A percentile compares a stretch with the other conserved stretches of the same genome.
Evolutionary conservation across 2,888 invertebrate genomes (phyloP).

Genomic region (Petrophora chlorosata): DNA sequence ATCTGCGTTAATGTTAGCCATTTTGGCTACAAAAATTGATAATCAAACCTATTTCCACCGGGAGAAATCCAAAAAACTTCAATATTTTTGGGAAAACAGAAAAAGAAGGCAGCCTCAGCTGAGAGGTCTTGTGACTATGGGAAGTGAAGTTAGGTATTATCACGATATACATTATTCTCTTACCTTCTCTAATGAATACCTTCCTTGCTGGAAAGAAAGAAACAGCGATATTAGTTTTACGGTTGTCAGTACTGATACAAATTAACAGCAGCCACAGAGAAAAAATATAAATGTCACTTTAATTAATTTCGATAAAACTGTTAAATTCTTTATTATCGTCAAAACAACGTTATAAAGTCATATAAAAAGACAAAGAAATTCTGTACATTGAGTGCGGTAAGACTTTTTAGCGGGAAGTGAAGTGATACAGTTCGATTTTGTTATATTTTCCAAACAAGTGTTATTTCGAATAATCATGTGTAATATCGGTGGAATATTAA

Average conservation of each 20-base stretch:
- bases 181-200: constrained; percentile 74
- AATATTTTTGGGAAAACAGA: constrained; percentile 58
- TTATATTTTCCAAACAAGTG: too few relatives aligned
- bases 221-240: constrained; percentile 46
- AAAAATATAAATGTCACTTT: not conserved
- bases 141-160: constrained; percentile 62
- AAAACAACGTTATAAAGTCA: too few relatives aligned
- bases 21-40: constrained; percentile 66
- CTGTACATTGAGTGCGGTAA: too few relatives aligned
- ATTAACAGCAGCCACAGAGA: constrained; percentile 11
- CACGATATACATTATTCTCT: constrained; percentile 50
- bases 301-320: too few relatives aligned
- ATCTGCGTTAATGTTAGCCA: constrained; percentile 85
- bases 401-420: too few relatives aligned
- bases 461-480: too few relatives aligned
- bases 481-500: too few relatives aligned
- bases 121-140: constrained; percentile 82
- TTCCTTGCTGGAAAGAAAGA: constrained; percentile 64
- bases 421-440: too few relatives aligned
- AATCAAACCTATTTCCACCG: constrained; percentile 44
- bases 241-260: constrained; percentile 55
- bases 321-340: too few relatives aligned
- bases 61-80: constrained; percentile 49
- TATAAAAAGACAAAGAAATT: too few relatives aligned
- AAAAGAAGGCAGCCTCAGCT: constrained; percentile 73